phyloP scores from a whole-genome alignment of 2,888 invertebrate species.

The Volucella zonaria region DNA sequence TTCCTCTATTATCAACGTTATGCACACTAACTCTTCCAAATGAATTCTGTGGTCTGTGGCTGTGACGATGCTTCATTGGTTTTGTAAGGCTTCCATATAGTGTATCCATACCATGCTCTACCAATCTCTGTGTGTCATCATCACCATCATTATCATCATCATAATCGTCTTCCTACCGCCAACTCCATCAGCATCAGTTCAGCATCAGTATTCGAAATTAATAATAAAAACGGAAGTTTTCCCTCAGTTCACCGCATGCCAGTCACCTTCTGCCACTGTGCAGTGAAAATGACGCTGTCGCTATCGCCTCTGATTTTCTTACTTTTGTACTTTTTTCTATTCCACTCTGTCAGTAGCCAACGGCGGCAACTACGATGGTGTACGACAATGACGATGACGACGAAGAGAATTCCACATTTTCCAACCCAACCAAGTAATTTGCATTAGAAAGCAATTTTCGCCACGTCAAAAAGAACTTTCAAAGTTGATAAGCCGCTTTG shows the following conservation, averaged over 20 bases:
- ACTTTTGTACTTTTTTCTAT: constrained; percentile 14
- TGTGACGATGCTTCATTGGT: constrained; percentile 20
- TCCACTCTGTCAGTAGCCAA: constrained; percentile 1
- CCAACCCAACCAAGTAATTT: constrained; percentile 71
- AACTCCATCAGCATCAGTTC: constrained; percentile 29
- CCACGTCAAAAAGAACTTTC: constrained; percentile 73
- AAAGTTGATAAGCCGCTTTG: constrained; percentile 74
- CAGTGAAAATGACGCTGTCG: constrained; percentile 41
- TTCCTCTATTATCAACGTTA: constrained; percentile 20
- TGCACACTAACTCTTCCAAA: constrained; percentile 42
- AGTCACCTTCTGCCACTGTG: constrained; percentile 44
- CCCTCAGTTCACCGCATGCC: constrained; percentile 66
- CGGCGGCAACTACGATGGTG: background rate
- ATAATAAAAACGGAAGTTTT: constrained; percentile 71
- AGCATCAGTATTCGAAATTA: constrained; percentile 60
- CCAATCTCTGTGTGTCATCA: constrained; percentile 49
- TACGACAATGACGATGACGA: constrained; percentile 1
- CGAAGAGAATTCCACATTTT: constrained; percentile 62
- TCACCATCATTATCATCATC: constrained; percentile 34
- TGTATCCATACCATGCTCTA: background rate
- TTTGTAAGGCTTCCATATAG: constrained; percentile 11
- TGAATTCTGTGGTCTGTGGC: constrained; percentile 62
- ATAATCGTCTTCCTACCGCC: constrained; percentile 33
- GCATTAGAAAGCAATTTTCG: constrained; percentile 74
- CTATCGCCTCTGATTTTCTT: constrained; percentile 4